Evolutionary conservation across 2,797 vertebrate species (phyloP).

Genomic region (Anas capensis): DNA sequence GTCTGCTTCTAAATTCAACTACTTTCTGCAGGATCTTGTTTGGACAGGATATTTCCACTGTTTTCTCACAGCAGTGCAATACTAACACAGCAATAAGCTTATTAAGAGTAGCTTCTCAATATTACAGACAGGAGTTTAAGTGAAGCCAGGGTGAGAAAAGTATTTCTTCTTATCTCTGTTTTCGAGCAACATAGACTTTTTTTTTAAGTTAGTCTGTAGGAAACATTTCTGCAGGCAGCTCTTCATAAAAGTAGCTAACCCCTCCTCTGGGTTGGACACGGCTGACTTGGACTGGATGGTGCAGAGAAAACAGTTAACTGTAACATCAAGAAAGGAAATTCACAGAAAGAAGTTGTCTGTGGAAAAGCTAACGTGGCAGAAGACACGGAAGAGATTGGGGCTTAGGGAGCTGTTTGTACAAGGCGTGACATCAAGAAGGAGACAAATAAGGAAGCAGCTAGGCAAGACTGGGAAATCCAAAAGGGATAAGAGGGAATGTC

Average conservation of each 20-base stretch:
- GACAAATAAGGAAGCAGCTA: not conserved
- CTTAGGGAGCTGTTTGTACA: not conserved
- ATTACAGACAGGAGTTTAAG: not conserved
- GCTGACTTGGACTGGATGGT: not conserved
- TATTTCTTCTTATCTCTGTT: not conserved
- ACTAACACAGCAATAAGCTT: not conserved
- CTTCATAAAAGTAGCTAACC: not conserved
- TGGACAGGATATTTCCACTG: not conserved
- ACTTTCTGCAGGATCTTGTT: constrained; percentile 29
- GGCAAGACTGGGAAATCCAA: not conserved
- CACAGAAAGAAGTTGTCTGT: not conserved
- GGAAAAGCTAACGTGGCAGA: not conserved
- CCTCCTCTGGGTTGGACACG: not conserved
- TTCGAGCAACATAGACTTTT: not conserved
- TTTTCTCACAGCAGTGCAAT: constrained; percentile 19
- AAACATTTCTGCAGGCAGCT: not conserved
- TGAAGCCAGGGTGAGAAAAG: not conserved
- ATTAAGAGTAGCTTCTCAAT: not conserved
- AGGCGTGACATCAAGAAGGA: not conserved
- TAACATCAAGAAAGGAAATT: not conserved
- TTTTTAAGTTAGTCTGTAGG: not conserved
- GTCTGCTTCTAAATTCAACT: constrained; percentile 24
- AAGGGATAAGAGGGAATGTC: not conserved
- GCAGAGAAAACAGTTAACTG: not conserved
- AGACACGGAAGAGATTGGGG: constrained; percentile 2